These are phyloP conservation scores for Eupeodes latifasciatus DNA, from an alignment of 2,888 invertebrate genomes.

Conservation along the genomic window DNA sequence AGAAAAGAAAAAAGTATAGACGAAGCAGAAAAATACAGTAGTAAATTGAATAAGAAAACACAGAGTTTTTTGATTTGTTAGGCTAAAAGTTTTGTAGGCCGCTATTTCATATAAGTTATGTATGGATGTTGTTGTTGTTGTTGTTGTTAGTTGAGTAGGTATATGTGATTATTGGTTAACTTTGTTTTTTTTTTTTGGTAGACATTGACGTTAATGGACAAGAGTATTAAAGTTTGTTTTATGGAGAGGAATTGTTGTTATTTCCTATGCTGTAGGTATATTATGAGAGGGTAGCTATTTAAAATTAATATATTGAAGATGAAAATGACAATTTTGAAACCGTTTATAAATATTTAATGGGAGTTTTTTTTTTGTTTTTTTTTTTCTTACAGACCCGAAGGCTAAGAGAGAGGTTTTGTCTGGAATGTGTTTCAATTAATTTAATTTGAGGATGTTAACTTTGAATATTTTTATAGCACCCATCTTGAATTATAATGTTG, in stretches of 20 bases:
- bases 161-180: constrained; percentile 32
- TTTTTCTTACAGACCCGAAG: neutral
- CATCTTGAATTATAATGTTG: too few relatives aligned
- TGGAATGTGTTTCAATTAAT: neutral
- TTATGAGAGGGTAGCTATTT: neutral
- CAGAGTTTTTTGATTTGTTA: constrained; percentile 62
- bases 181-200: neutral
- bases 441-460: too few relatives aligned
- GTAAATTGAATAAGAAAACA: constrained; percentile 57
- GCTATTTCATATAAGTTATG: neutral
- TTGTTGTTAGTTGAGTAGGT: neutral
- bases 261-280: neutral
- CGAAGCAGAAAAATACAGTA: constrained; percentile 25
- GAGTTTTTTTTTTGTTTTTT: neutral
- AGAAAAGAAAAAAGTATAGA: constrained; percentile 32
- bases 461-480: too few relatives aligned
- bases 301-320: neutral
- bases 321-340: neutral
- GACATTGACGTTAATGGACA: constrained; percentile 26
- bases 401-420: too few relatives aligned
- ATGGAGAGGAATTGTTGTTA: neutral
- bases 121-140: neutral
- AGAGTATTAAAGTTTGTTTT: constrained; percentile 1
- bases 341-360: neutral
- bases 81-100: constrained; percentile 53